Evolutionary conservation across 2,797 vertebrate genomes (phyloP).

Genomic region (Enteromius unitaeniatus): DNA sequence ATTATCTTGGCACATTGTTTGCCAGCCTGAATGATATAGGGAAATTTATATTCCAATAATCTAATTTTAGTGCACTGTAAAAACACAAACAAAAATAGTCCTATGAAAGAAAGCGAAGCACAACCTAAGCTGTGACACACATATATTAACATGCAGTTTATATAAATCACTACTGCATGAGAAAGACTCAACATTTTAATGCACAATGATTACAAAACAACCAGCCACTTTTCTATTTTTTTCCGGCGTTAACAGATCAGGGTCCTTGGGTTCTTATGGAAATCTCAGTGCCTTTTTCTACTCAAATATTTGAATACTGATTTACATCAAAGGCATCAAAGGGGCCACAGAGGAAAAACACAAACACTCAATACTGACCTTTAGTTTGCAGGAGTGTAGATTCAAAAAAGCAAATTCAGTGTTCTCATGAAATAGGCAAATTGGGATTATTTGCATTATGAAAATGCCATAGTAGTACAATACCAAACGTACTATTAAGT

Average conservation of each 20-base stretch:
- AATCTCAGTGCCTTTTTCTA: slow-evolving; percentile 77
- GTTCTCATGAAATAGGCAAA: slow-evolving; percentile 19
- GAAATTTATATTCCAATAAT: background rate
- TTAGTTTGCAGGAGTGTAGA: slow-evolving; percentile 16
- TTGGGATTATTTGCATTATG: slow-evolving; percentile 37
- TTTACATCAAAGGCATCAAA: slow-evolving; percentile 70
- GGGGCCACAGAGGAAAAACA: slow-evolving; percentile 40
- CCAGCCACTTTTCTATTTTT: slow-evolving; percentile 62
- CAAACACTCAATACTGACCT: slow-evolving; percentile 41
- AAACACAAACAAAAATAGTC: background rate
- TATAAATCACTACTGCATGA: background rate
- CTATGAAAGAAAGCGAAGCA: slow-evolving; percentile 3
- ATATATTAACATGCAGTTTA: slow-evolving; percentile 6
- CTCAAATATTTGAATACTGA: slow-evolving; percentile 73
- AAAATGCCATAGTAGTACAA: slow-evolving; percentile 14
- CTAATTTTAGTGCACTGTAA: background rate
- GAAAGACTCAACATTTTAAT: slow-evolving; percentile 41
- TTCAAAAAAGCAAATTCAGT: slow-evolving; percentile 40
- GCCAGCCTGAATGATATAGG: background rate
- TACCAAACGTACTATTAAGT: background rate
- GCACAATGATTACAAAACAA: slow-evolving; percentile 1
- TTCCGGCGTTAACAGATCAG: slow-evolving; percentile 31
- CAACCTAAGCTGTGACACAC: slow-evolving; percentile 11
- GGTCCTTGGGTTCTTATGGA: slow-evolving; percentile 73
- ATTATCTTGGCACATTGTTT: background rate